Percentiles rank a stretch among this genome's conserved stretches.
These are phyloP conservation scores for Gadus chalcogrammus DNA, from an alignment of 2,113 vertebrate genomes.

Conservation along the genomic window DNA sequence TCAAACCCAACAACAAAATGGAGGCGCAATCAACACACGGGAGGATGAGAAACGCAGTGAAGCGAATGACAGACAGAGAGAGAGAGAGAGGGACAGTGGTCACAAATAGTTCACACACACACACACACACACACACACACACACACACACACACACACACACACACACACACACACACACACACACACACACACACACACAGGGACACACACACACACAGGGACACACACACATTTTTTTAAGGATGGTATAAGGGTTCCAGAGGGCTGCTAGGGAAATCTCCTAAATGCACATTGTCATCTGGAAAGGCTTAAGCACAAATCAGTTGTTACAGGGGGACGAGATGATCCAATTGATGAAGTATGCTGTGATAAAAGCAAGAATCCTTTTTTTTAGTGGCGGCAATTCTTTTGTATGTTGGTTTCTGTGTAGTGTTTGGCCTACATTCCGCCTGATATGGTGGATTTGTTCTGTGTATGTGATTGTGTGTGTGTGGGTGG, in stretches of 20 bases:
- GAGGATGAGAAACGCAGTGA: not conserved
- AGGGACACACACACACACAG: no score
- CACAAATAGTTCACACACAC: no score
- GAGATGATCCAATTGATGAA: conserved; percentile 67
- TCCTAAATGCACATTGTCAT: conserved; percentile 57
- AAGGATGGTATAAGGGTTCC: conserved; percentile 25
- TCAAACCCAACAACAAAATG: not conserved
- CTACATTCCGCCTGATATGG: no score
- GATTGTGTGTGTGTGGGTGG: not conserved
- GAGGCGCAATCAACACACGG: conserved; percentile 17
- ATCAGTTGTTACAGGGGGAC: conserved; percentile 51
- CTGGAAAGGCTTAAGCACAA: conserved; percentile 53
- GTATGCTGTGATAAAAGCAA: conserved; percentile 61
- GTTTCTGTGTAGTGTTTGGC: no score
- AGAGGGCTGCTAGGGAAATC: conserved; percentile 53
- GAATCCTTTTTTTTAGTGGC: conserved; percentile 14
- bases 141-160: no score
- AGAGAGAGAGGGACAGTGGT: no score
- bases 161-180: no score
- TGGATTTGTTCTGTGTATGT: conserved; percentile 61
- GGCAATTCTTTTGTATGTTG: no score
- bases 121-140: no score
- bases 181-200: no score
- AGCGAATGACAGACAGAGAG: no score
- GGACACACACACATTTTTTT: no score